A percentile compares a stretch with the other conserved stretches of the same genome.
These are phyloP conservation scores for Acrossocheilus fasciatus DNA, from an alignment of 2,797 vertebrate species.

Conservation along the genomic window DNA sequence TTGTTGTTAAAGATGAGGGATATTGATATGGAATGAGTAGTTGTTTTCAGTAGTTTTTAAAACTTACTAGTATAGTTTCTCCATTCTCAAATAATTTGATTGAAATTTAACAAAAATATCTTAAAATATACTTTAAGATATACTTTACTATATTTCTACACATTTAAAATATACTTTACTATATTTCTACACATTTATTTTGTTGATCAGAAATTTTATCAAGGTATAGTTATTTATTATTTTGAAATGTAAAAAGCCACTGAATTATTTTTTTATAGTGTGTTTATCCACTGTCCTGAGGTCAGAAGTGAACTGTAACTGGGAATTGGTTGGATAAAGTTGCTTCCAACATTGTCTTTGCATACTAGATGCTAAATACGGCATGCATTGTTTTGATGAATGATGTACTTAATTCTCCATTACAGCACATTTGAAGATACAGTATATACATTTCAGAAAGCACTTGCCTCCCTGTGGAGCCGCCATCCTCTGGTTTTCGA, in stretches of 20 bases:
- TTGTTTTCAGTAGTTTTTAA: background rate
- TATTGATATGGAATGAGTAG: background rate
- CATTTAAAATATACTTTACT: no score
- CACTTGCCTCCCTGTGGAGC: background rate
- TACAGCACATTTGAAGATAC: background rate
- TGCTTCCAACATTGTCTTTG: background rate
- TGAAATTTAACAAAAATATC: no score
- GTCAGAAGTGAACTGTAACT: background rate
- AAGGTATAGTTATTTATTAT: background rate
- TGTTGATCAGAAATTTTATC: background rate
- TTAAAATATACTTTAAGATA: no score
- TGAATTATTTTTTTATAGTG: background rate
- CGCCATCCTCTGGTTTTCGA: background rate
- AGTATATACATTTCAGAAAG: constrained; percentile 3
- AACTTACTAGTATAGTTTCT: background rate
- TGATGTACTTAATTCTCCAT: constrained; percentile 2
- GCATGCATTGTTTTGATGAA: constrained; percentile 17
- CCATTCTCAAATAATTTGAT: background rate
- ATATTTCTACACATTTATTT: background rate
- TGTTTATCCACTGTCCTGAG: no score
- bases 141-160: background rate
- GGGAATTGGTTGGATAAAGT: background rate
- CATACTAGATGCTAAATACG: background rate
- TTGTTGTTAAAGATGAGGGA: background rate
- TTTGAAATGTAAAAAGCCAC: background rate